phyloP scores from a whole-genome alignment of 1,140 invertebrate genomes.

The Drosophila leontia region DNA sequence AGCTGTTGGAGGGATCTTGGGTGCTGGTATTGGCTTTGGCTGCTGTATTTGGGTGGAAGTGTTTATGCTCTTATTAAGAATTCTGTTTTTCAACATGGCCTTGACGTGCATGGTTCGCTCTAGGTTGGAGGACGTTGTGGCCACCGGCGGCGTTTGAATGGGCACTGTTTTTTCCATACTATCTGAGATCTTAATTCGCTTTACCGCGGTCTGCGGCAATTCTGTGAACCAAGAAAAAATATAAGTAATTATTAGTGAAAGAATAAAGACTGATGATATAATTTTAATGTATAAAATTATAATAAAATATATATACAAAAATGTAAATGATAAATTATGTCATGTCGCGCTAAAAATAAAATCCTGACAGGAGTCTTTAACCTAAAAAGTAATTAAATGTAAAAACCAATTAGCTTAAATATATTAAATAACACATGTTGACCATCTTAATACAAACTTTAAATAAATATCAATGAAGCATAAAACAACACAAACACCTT shows the following conservation, averaged over 20 bases:
- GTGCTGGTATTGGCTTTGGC: background rate
- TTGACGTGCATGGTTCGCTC: constrained; percentile 63
- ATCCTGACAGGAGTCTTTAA: no score
- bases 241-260: background rate
- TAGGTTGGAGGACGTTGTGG: background rate
- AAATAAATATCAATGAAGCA: background rate
- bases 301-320: background rate
- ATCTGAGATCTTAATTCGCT: constrained; percentile 18
- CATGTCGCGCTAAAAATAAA: background rate
- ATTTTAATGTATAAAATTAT: background rate
- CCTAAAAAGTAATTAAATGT: background rate
- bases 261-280: no score
- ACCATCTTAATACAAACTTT: background rate
- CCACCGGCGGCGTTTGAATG: background rate
- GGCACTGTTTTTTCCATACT: constrained; percentile 31
- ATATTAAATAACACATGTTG: background rate
- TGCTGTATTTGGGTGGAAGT: background rate
- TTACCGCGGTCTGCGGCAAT: constrained; percentile 11
- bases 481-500: background rate
- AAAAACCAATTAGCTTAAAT: background rate
- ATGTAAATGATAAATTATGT: no score
- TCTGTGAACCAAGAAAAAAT: constrained; percentile 15
- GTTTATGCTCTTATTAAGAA: constrained; percentile 50
- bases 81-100: constrained; percentile 60
- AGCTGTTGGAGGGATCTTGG: constrained; percentile 1